Evolutionary conservation across 2,888 invertebrate genomes (phyloP).

Genomic region (Apodemia duryi): DNA sequence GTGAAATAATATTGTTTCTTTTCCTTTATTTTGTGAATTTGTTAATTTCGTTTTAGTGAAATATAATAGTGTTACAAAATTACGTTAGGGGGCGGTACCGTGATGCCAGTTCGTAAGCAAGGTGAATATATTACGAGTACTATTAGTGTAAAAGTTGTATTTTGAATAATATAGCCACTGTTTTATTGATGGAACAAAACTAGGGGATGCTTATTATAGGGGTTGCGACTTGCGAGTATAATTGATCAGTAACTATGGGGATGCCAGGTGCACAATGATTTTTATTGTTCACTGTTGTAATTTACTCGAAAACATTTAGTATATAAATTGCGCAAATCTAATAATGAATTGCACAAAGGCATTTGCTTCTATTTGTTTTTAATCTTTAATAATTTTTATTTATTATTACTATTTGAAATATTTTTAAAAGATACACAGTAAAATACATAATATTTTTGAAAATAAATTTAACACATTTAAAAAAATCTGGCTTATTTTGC

Average conservation of each 20-base stretch:
- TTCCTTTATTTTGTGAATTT: slow-evolving; percentile 48
- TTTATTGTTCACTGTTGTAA: background rate
- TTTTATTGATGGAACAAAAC: slow-evolving; percentile 27
- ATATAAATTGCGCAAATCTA: background rate
- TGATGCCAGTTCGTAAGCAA: slow-evolving; percentile 88
- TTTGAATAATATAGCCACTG: slow-evolving; percentile 23
- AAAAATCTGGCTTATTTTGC: too few relatives aligned
- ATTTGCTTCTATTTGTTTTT: too few relatives aligned
- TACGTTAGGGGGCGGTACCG: slow-evolving; percentile 75
- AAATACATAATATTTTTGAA: too few relatives aligned
- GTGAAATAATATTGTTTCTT: slow-evolving; percentile 56
- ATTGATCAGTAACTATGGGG: background rate
- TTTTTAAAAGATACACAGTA: too few relatives aligned
- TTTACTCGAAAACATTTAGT: background rate
- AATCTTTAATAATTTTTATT: too few relatives aligned
- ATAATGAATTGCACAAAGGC: background rate
- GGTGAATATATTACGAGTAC: slow-evolving; percentile 67
- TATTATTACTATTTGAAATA: too few relatives aligned
- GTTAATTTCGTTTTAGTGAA: slow-evolving; percentile 56
- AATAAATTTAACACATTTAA: too few relatives aligned
- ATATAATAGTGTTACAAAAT: slow-evolving; percentile 59
- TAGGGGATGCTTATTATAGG: slow-evolving; percentile 22
- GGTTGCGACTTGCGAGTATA: background rate
- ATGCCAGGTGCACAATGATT: slow-evolving; percentile 13
- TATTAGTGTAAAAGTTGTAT: slow-evolving; percentile 29